Evolutionary conservation across 2,113 vertebrate genomes (phyloP), one percentile per base, ranked within the genome.

Genomic region (Acanthochromis polyacanthus): DNA sequence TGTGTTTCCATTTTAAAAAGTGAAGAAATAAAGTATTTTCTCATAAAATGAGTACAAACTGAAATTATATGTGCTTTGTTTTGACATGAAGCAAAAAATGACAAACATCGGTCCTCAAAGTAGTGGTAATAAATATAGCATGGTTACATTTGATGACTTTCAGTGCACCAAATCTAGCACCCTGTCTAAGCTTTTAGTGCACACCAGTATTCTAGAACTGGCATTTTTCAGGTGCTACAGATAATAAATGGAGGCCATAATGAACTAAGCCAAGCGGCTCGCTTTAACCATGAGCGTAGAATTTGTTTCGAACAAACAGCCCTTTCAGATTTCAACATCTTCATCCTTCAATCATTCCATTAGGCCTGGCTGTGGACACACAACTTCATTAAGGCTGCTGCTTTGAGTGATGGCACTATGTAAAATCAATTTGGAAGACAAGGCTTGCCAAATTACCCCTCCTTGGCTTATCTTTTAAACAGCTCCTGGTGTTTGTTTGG

Each of bases 391-490:
- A 80, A 67, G 50, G 40, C 73, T 62, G 64, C 67, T 60, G 63
- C 86, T 89, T 89, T 90, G 67, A 87, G 64, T 65, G 78, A 80
- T 60, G 53, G 28, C 32, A 68, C 74, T 23, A 65, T 75, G 51
- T 83, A 66, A 87, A 91, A 88, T 91, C 90, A 75, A 87, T 91
- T 70, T 65, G 59, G 55, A 61, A 73, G 81, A 76, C 70, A 36
- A 79, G 65, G 75, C 70, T 80, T 58, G 75, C 71, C 68, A 77
- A 61, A 88, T 88, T 72, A 55, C 22, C 40, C 56, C 32, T 78
- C 85, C 77, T 84, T 67, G 71, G 72, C 59, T 85, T 63, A 78
- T 84, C 17, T 28, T 65, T 83, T 72, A 60, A 78, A 32, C 25
- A 58, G n/a, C 53, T 51, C 36, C 62, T 64, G 62, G 48, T 46